Percentiles rank a stretch among this genome's conserved stretches.
Evolutionary conservation across 1,140 invertebrate species (phyloP).

Genomic region (Akabosia matsudoensis): DNA sequence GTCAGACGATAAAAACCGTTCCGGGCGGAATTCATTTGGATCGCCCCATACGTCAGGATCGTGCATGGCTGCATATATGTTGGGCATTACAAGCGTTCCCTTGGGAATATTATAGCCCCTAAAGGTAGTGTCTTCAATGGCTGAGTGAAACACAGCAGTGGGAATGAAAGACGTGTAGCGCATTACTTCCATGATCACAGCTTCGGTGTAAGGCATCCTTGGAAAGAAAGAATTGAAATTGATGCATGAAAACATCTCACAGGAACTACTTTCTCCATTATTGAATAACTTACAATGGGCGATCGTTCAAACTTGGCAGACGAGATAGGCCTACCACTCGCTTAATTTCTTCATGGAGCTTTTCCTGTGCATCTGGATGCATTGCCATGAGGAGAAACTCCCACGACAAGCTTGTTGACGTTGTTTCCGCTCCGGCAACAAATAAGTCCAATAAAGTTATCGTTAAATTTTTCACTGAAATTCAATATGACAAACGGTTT

Average conservation of each 20-base stretch:
- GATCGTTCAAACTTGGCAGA: constrained; percentile 53
- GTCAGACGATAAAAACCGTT: constrained; percentile 49
- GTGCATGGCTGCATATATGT: constrained; percentile 49
- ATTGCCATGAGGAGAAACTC: constrained; percentile 65
- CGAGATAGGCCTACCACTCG: constrained; percentile 53
- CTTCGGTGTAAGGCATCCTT: constrained; percentile 48
- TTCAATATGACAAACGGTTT: no score
- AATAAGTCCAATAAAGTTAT: neutral
- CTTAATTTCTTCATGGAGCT: constrained; percentile 64
- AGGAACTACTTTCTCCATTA: neutral
- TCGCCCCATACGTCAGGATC: constrained; percentile 50
- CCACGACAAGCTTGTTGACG: constrained; percentile 68
- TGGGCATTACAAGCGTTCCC: constrained; percentile 50
- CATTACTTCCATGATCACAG: constrained; percentile 47
- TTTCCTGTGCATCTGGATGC: constrained; percentile 64
- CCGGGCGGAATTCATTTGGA: constrained; percentile 50
- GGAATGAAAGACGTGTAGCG: constrained; percentile 39
- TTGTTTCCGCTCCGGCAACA: constrained; percentile 57
- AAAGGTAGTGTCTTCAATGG: constrained; percentile 31
- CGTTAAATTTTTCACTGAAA: constrained; percentile 4
- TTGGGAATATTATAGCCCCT: constrained; percentile 49
- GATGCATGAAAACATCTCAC: neutral
- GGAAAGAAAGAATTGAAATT: neutral
- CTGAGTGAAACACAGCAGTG: constrained; percentile 32
- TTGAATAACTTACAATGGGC: constrained; percentile 49